phyloP scores from a whole-genome alignment of 2,113 vertebrate genomes.

The Neogale vison region DNA sequence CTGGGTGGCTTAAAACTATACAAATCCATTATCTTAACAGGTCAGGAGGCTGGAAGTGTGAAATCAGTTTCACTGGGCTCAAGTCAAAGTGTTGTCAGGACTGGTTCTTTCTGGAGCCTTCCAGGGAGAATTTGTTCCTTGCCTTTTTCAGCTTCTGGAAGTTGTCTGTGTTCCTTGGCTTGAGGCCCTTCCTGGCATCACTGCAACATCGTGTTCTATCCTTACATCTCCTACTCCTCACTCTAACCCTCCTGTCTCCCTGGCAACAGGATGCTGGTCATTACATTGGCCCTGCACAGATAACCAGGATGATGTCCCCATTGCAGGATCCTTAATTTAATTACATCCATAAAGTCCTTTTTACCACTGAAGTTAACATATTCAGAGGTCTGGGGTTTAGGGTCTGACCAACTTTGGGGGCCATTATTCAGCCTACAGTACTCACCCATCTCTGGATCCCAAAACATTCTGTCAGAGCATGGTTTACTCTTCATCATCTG shows the following conservation, averaged over 20 bases:
- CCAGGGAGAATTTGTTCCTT: neutral
- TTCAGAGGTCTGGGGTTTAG: neutral
- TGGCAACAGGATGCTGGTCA: neutral
- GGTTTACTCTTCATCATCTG: neutral
- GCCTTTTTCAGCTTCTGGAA: neutral
- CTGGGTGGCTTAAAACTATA: neutral
- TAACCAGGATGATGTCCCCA: neutral
- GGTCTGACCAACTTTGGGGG: neutral
- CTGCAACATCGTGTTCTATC: neutral
- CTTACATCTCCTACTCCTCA: neutral
- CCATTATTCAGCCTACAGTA: neutral
- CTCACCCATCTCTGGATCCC: neutral
- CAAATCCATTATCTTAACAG: neutral
- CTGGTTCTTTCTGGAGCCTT: neutral
- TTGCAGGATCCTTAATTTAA: neutral
- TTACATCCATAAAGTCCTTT: neutral
- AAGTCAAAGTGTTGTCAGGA: neutral
- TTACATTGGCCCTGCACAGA: neutral
- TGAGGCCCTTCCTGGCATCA: neutral
- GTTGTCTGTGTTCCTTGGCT: neutral
- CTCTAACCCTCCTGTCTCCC: neutral
- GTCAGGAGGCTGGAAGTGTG: neutral
- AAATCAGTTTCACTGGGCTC: neutral
- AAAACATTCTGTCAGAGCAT: neutral
- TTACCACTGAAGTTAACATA: neutral